These are phyloP conservation scores for Tetramorium simillimum DNA, from an alignment of 1,140 invertebrate genomes.

Conservation along the genomic window DNA sequence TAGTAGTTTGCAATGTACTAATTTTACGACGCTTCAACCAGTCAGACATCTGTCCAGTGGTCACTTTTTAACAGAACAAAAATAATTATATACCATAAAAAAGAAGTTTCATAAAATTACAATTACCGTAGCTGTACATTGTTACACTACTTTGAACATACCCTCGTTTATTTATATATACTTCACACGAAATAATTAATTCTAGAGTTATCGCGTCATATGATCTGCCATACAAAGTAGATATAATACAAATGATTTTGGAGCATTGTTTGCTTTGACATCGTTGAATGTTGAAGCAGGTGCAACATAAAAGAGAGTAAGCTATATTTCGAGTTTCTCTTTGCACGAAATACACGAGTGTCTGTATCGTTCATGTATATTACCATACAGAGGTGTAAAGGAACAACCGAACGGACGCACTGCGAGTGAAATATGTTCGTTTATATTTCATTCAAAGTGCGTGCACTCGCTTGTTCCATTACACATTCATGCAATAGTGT, in stretches of 20 bases:
- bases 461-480: constrained; percentile 56
- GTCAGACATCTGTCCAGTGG: neutral
- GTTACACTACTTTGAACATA: neutral
- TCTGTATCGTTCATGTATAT: constrained; percentile 27
- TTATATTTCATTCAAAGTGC: constrained; percentile 59
- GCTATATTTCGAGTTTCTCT: constrained; percentile 37
- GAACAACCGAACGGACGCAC: constrained; percentile 51
- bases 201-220: neutral
- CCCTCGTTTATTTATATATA: neutral
- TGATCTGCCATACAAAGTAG: constrained; percentile 5
- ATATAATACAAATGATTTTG: constrained; percentile 14
- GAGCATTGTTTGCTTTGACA: constrained; percentile 10
- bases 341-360: constrained; percentile 37
- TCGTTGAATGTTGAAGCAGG: constrained; percentile 31
- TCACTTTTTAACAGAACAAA: neutral
- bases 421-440: constrained; percentile 59
- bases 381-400: constrained; percentile 42
- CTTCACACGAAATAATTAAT: neutral
- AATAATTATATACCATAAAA: neutral
- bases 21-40: neutral
- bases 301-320: constrained; percentile 26
- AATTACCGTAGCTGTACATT: neutral
- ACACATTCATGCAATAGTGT: constrained; percentile 53
- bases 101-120: neutral
- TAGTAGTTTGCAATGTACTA: constrained; percentile 24